Base-by-base conservation (phyloP, 2,797 vertebrate genomes). In the Myotis myotis region DNA sequence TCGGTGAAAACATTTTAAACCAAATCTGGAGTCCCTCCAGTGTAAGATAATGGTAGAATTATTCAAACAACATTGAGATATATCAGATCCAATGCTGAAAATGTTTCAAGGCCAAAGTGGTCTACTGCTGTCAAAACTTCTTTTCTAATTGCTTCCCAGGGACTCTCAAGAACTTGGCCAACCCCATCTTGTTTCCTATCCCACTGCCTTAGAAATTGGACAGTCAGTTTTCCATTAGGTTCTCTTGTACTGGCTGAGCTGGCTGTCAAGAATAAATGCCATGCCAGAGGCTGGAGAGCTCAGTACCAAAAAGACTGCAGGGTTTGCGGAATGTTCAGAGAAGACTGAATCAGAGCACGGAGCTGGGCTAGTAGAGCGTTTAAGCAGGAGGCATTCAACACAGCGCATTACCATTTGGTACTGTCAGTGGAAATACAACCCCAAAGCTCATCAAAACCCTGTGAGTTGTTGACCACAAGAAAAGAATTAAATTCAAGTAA, bases 401-500 rank as follows among this genome's bases (percentile, higher is more conserved):
- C 6, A 47, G 20, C 57, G 38, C 17, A 23, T 90, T 62, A 60
- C 49, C 25, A 66, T 79, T 51, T 90, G 79, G 47, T 68, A 68
- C 1, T 16, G n/a, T 41, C 79, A 53, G 8, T 49, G 62, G 68
- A 91, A 47, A 88, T 4, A 47, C 17, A 71, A 15, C 17, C 51
- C 53, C 71, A 53, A 41, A 85, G 10, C 75, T 79, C 7, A 5
- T 60, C 88, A 92, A 75, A 98, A 95, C 7, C 0, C 0, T 82
- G 71, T 51, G 55, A 93, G 82, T 96, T 97, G 95, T 79, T 53
- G 23, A 97, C 66, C 87, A 23, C 80, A 78, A 98, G 98, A 98
- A 98, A 99, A 98, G 98, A 98, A 96, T 98, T 98, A 98, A 98
- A 98, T 98, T 98, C 98, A 96, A 93, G 96, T 83, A 98, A 98